Evolutionary conservation across 2,797 vertebrate species (phyloP), one percentile per base, ranked within the genome.

Genomic region (Acanthiza pusilla): DNA sequence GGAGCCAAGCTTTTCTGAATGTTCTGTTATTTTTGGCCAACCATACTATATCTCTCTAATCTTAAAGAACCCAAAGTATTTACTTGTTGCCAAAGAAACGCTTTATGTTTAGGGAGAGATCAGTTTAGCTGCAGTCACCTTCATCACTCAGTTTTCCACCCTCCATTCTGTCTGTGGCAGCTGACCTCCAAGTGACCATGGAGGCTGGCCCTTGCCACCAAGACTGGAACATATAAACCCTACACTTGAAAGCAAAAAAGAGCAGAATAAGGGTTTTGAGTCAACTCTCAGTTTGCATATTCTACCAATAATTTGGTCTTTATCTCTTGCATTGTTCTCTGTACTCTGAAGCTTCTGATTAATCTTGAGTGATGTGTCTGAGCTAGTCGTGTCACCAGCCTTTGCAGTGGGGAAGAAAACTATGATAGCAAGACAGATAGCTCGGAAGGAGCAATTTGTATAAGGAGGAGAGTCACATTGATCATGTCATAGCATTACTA

Each of bases 1-100:
- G 77, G 74, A 94, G 94, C 96, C 94, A 96, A 95, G 91, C 57
- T 93, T 93, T 76, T 91, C 91, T 94, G 65, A 96, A 89, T n/a
- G 65, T 85, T 94, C 55, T 96, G 87, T 85, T 95, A 57, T 92
- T 93, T 94, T 94, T 95, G 94, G 92, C 95, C 75, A 84, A 47
- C 50, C 50, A 29, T 66, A 72, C 42, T 63, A 12, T 91, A 82
- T 84, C 76, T 91, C 70, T 70, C 82, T 94, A 95, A 94, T 94
- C 95, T 97, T 89, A 92, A 91, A 96, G 91, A 96, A 92, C 91
- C 81, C 71, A 11, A 96, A 94, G 85, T 78, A 89, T 85, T 93
- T 85, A 85, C 57, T 92, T 85, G 85, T 93, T 94, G 88, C 84
- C 88, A 95, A 93, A 95, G 94, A 96, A 96, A 89, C 85, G 50